phyloP scores from a whole-genome alignment of 2,888 invertebrate genomes.

The Catocala sponsa region DNA sequence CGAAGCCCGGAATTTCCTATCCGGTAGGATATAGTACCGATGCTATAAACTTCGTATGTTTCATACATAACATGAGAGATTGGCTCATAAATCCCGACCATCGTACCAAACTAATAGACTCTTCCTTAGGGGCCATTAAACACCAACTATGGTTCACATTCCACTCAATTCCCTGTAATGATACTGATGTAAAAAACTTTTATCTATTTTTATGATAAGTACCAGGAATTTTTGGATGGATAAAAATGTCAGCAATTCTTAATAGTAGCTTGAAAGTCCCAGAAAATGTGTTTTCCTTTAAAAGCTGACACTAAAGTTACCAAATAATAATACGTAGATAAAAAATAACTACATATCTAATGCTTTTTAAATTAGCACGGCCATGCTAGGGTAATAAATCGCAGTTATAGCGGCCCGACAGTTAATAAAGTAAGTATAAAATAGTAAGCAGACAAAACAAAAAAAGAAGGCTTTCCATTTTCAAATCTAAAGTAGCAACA shows the following conservation, averaged over 20 bases:
- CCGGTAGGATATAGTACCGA: constrained; percentile 8
- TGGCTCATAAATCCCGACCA: constrained; percentile 69
- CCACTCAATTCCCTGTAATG: constrained; percentile 37
- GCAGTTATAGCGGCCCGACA: too few species aligned
- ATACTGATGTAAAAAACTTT: constrained; percentile 34
- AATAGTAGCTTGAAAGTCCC: neutral
- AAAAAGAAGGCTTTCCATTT: too few species aligned
- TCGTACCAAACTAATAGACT: constrained; percentile 73
- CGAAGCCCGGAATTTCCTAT: constrained; percentile 8
- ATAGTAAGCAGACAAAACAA: too few species aligned
- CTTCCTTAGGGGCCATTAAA: constrained; percentile 72
- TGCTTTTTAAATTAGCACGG: too few species aligned
- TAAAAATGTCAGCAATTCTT: neutral
- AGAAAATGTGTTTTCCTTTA: too few species aligned
- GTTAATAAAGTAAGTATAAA: too few species aligned
- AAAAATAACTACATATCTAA: too few species aligned
- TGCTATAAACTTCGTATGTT: constrained; percentile 46
- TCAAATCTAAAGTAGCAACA: too few species aligned
- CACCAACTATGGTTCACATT: constrained; percentile 57
- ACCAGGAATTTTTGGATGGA: neutral
- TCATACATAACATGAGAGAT: constrained; percentile 62
- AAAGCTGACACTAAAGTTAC: too few species aligned
- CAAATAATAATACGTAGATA: too few species aligned
- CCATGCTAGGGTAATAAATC: too few species aligned
- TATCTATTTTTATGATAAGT: constrained; percentile 23